These are phyloP conservation scores for Vanessa atalanta DNA, from an alignment of 1,140 invertebrate species.

Conservation along the genomic window DNA sequence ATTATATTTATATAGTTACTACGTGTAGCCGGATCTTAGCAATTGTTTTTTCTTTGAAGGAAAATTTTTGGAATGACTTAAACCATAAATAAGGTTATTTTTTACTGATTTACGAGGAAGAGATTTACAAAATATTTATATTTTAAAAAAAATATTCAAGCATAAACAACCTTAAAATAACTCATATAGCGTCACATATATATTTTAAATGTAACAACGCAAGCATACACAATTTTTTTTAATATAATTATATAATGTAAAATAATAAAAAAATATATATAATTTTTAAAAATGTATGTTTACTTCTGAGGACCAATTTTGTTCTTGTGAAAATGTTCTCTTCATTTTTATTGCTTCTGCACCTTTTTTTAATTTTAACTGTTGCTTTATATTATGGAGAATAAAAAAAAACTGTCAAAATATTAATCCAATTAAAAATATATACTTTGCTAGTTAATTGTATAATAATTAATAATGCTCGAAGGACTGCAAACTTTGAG, in stretches of 20 bases:
- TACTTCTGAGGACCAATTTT: constrained; percentile 1
- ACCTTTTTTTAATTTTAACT: background rate
- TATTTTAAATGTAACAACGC: background rate
- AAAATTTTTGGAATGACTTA: background rate
- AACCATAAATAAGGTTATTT: background rate
- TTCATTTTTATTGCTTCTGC: background rate
- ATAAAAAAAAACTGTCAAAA: too few relatives aligned
- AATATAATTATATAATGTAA: background rate
- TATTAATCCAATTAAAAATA: too few relatives aligned
- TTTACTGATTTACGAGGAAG: background rate
- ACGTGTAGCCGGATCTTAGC: background rate
- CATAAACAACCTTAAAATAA: too few relatives aligned
- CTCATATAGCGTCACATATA: too few relatives aligned
- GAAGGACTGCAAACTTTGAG: too few relatives aligned
- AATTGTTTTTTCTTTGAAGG: background rate
- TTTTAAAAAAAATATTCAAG: too few relatives aligned
- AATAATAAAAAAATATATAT: background rate
- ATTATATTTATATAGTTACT: too few relatives aligned
- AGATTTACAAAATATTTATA: background rate
- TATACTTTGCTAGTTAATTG: too few relatives aligned
- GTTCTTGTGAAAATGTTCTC: background rate
- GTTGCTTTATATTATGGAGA: too few relatives aligned
- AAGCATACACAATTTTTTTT: background rate
- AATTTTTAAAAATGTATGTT: background rate
- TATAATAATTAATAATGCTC: too few relatives aligned